These are phyloP conservation scores for Athripsodes cinereus DNA, from an alignment of 2,888 invertebrate genomes.

Conservation along the genomic window DNA sequence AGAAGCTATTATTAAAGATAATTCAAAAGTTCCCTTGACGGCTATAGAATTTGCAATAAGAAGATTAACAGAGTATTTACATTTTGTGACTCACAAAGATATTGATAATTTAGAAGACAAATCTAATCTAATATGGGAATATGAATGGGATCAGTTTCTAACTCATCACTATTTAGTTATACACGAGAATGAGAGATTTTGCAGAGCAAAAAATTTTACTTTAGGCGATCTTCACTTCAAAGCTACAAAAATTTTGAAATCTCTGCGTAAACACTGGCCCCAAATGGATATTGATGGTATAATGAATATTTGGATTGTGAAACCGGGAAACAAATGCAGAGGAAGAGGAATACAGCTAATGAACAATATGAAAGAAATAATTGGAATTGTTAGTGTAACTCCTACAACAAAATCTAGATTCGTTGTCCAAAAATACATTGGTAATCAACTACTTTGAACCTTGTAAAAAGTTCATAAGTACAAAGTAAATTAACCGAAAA, in stretches of 20 bases:
- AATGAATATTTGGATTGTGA: conserved; percentile 90
- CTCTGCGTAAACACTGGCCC: conserved; percentile 69
- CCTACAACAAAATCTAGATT: conserved; percentile 67
- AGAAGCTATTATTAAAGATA: conserved; percentile 47
- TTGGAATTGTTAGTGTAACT: conserved; percentile 65
- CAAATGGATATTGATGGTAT: conserved; percentile 80
- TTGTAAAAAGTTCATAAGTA: too few species aligned
- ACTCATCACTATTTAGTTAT: conserved; percentile 62
- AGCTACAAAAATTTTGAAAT: conserved; percentile 56
- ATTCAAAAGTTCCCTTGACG: conserved; percentile 66
- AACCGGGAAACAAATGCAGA: conserved; percentile 89
- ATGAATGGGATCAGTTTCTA: conserved; percentile 86
- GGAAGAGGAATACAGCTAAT: conserved; percentile 85
- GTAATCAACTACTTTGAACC: conserved; percentile 41
- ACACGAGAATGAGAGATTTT: conserved; percentile 54
- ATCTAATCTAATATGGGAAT: conserved; percentile 62
- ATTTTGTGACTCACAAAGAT: conserved; percentile 66
- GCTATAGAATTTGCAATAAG: conserved; percentile 77
- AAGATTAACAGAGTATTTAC: conserved; percentile 72
- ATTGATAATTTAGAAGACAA: conserved; percentile 68
- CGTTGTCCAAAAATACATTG: conserved; percentile 94
- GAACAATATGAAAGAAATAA: conserved; percentile 80
- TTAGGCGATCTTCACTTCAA: conserved; percentile 37
- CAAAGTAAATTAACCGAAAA: too few species aligned
- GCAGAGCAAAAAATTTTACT: conserved; percentile 36